Conservation (phyloP, 2,113 vertebrate species). For the Barbus barbus region DNA sequence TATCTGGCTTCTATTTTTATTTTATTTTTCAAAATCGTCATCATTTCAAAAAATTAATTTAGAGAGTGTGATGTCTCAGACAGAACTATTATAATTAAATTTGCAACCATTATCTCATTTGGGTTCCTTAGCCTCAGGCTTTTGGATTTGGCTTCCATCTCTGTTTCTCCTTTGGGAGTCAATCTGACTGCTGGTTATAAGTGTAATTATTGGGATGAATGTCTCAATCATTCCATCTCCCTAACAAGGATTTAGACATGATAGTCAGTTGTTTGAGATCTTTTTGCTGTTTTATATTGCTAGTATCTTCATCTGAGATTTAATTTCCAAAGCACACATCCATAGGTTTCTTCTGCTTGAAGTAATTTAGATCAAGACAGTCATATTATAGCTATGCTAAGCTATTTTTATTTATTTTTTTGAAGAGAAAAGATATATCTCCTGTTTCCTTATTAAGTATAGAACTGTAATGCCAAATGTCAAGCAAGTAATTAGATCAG, state of each 20-base stretch:
- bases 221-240: conserved; percentile 5
- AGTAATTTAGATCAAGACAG: no score
- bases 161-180: conserved; percentile 21
- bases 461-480: neutral
- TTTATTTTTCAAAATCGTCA: neutral
- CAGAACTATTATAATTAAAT: neutral
- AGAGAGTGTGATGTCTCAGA: neutral
- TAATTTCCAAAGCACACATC: neutral
- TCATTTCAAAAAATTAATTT: neutral
- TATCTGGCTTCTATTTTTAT: neutral
- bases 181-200: neutral
- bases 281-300: neutral
- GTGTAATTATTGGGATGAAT: conserved; percentile 26
- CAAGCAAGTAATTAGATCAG: conserved; percentile 29
- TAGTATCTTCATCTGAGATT: neutral
- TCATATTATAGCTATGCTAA: no score
- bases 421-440: neutral
- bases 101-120: neutral
- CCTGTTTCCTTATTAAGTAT: neutral
- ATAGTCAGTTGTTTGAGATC: neutral
- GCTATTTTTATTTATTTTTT: no score
- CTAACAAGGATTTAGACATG: neutral
- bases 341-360: neutral
- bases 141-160: conserved; percentile 13
- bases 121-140: neutral